Evolutionary conservation across 2,797 vertebrate genomes (phyloP).

Genomic region (Rhinogobio ventralis): DNA sequence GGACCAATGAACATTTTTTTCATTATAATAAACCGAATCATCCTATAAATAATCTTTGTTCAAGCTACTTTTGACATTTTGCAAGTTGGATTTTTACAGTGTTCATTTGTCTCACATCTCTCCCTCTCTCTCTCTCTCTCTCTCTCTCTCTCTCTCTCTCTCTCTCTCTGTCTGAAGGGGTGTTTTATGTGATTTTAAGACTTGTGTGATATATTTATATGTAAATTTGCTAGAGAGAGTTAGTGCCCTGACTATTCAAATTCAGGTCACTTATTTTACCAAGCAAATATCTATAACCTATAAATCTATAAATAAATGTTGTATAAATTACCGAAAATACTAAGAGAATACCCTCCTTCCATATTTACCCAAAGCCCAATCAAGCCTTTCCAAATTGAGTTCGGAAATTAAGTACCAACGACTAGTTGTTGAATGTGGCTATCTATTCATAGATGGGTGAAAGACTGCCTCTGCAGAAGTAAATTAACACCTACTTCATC

Average conservation of each 20-base stretch:
- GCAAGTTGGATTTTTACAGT: background rate
- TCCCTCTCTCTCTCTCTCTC: background rate
- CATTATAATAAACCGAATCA: background rate
- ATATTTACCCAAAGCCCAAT: constrained; percentile 4
- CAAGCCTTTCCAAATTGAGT: constrained; percentile 21
- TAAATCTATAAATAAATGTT: too few species aligned
- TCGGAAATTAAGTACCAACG: background rate
- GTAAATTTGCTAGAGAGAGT: constrained; percentile 6
- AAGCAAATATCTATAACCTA: constrained; percentile 9
- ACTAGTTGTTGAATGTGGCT: too few species aligned
- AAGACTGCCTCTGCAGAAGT: too few species aligned
- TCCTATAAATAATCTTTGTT: background rate
- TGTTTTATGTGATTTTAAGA: background rate
- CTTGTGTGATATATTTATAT: background rate
- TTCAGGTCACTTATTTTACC: background rate
- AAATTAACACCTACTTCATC: too few species aligned
- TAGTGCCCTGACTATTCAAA: background rate
- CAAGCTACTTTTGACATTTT: background rate
- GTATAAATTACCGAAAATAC: background rate
- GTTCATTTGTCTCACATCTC: background rate
- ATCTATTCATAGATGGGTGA: too few species aligned
- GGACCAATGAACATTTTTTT: too few species aligned
- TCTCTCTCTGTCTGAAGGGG: background rate
- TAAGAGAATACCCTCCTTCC: background rate
- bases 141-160: too few species aligned